A percentile compares a stretch with the other conserved stretches of the same genome.
These are phyloP conservation scores for Drosophila yooni DNA, from an alignment of 2,888 invertebrate genomes.

Conservation along the genomic window DNA sequence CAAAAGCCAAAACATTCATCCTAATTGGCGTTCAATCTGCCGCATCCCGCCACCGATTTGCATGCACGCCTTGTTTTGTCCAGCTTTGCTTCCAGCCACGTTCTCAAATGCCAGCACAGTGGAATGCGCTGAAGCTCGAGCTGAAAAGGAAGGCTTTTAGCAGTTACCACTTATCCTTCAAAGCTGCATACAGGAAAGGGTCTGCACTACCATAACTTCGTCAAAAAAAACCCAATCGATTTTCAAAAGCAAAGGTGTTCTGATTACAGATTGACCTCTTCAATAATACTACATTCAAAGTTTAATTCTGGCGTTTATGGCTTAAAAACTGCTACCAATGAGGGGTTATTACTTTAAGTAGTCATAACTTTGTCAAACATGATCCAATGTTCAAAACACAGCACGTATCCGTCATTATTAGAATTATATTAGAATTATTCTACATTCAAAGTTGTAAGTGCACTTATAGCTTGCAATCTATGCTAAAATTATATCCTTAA, in stretches of 20 bases:
- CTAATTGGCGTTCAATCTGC: conserved; percentile 85
- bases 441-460: not conserved
- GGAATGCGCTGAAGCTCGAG: conserved; percentile 7
- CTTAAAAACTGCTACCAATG: too few relatives aligned
- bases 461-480: not conserved
- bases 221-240: not conserved
- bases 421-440: too few relatives aligned
- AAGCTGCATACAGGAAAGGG: not conserved
- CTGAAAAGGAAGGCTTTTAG: not conserved
- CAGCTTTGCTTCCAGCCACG: conserved; percentile 22
- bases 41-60: conserved; percentile 69
- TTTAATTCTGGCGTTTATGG: too few relatives aligned
- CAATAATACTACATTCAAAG: not conserved
- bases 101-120: conserved; percentile 61
- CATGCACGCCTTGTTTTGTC: conserved; percentile 66
- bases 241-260: not conserved
- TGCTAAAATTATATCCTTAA: too few relatives aligned
- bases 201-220: not conserved
- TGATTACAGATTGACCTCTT: not conserved
- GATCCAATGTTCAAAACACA: too few relatives aligned
- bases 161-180: not conserved
- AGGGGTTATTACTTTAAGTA: too few relatives aligned
- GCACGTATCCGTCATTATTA: too few relatives aligned
- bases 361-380: too few relatives aligned
- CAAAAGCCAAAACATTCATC: conserved; percentile 84